Evolutionary conservation across 2,888 invertebrate genomes (phyloP).

Genomic region (Podabrus alpinus): DNA sequence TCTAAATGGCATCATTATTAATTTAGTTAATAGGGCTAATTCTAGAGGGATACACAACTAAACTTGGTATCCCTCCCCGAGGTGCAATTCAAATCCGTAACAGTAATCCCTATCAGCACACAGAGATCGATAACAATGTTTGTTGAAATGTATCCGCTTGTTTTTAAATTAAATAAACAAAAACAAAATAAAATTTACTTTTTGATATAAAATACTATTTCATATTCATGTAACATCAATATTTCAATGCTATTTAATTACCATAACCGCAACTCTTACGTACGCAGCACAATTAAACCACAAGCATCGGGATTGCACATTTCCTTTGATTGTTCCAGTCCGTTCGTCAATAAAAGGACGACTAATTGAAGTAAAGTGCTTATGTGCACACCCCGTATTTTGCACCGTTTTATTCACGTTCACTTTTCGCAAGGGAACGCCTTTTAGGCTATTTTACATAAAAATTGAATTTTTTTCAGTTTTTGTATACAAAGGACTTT

Average conservation of each 20-base stretch:
- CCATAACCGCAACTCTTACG: neutral
- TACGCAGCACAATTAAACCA: neutral
- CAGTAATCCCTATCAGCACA: conserved; percentile 3
- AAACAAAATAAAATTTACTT: neutral
- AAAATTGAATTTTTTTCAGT: no score
- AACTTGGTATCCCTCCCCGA: neutral
- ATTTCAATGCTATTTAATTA: no score
- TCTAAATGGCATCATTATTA: conserved; percentile 3
- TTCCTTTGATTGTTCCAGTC: neutral
- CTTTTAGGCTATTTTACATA: neutral
- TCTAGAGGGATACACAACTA: conserved; percentile 2
- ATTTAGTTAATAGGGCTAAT: conserved; percentile 2
- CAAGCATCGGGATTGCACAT: neutral
- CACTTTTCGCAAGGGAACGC: neutral
- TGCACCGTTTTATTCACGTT: neutral
- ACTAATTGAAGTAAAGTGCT: neutral
- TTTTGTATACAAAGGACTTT: no score
- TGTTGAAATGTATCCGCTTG: neutral
- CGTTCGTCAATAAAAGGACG: neutral
- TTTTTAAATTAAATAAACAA: neutral
- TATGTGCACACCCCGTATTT: neutral
- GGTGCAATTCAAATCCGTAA: conserved; percentile 3
- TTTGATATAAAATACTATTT: neutral
- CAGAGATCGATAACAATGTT: neutral
- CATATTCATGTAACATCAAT: no score